A percentile compares a stretch with the other conserved stretches of the same genome.
Evolutionary conservation across 2,888 invertebrate species (phyloP).

Genomic region (Phania funesta): DNA sequence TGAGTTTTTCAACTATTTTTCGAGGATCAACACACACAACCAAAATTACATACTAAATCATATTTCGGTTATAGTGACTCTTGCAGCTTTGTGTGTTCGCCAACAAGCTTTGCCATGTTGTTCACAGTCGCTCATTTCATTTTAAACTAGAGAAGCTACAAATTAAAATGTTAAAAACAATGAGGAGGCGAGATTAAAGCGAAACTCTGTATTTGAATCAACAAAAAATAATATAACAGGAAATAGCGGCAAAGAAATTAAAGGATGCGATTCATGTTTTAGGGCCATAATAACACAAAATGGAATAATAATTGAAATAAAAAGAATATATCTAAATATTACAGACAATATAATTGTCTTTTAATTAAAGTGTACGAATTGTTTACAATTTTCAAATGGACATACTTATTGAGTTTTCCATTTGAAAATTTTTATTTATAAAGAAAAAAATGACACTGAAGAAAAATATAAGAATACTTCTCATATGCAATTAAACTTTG

Average conservation of each 20-base stretch:
- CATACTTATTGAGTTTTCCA: no score
- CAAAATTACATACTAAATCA: not conserved
- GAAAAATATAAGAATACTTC: no score
- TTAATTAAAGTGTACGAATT: not conserved
- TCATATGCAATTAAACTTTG: no score
- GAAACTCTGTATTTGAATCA: slow-evolving; percentile 38
- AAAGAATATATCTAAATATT: not conserved
- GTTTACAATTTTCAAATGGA: no score
- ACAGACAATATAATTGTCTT: no score
- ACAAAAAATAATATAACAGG: slow-evolving; percentile 6
- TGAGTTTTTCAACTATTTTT: slow-evolving; percentile 50
- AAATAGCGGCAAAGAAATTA: not conserved
- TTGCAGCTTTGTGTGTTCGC: not conserved
- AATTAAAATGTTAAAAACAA: slow-evolving; percentile 25
- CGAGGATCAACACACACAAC: slow-evolving; percentile 29
- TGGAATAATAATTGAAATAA: not conserved
- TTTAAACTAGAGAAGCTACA: slow-evolving; percentile 4
- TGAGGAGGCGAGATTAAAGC: not conserved
- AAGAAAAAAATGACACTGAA: no score
- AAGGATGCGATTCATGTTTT: slow-evolving; percentile 17
- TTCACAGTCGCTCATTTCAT: not conserved
- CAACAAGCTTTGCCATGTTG: not conserved
- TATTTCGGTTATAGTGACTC: not conserved
- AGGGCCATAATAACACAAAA: not conserved
- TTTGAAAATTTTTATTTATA: no score